Base-by-base conservation (phyloP, 2,113 vertebrate species). In the Delphinapterus leucas region DNA sequence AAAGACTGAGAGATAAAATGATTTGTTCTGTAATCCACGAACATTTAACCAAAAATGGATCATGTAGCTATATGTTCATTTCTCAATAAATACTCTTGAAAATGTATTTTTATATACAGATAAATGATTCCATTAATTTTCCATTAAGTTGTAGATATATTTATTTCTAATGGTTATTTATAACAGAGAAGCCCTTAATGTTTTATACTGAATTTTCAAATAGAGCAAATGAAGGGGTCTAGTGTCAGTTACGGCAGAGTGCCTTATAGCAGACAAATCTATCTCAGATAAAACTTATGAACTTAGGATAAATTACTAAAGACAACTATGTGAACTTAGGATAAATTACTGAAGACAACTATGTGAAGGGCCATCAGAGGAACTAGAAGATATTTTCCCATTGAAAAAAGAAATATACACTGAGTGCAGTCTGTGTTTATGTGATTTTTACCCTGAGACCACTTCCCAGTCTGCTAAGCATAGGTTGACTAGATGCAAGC, bases 121-220 rank as follows among this genome's bases (percentile, higher is more conserved):
- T 6, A 68, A 23, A 38, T 88, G 20, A 80, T 63, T 70, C 41
- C 71, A 93, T 91, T 93, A 90, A 44, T 80, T 88, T 89, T 80
- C 33, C 33, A 81, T 61, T 87, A 95, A 61, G 28, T 53, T 95
- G 6, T 55, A 20, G 10, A 47, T 70, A 36, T 84, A 36, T 91
- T 70, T 95, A 49, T 76, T 70, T 12, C 33, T 74, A 93, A 80
- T 76, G 25, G 23, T 90, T 90, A 81, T 96, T 95, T 95, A 63
- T 86, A 85, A 79, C 55, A 58, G 12, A 67, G 9, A 83, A 90
- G 11, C 26, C 38, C 18, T 13, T 77, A 26, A 82, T 87, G 5
- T 60, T 88, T 58, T 41, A 95, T 74, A 80, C 20, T 26, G 10
- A 94, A 93, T 61, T 93, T 68, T 63, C 55, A 94, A 70, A 65